Conservation (phyloP, 2,888 invertebrate genomes). For the Acrobasis suavella region DNA sequence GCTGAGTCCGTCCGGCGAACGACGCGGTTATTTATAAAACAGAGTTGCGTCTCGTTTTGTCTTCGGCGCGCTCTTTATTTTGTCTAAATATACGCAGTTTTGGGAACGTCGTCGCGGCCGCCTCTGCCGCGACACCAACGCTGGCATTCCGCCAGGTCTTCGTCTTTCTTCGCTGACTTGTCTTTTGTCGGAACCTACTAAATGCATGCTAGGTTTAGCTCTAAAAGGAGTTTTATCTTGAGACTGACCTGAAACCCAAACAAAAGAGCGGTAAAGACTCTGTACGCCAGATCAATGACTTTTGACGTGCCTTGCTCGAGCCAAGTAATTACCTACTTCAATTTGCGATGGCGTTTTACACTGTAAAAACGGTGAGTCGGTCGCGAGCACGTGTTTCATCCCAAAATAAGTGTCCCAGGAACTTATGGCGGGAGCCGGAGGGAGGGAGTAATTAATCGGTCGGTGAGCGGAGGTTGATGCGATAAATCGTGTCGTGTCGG, state of each 20-base stretch:
- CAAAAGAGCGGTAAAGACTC: not conserved
- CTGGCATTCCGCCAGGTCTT: constrained; percentile 70
- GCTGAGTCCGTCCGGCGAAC: constrained; percentile 77
- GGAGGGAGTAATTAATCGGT: constrained; percentile 50
- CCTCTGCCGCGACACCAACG: constrained; percentile 70
- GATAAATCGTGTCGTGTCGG: constrained; percentile 42
- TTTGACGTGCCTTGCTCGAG: not conserved
- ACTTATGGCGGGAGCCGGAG: constrained; percentile 35
- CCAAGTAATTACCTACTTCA: constrained; percentile 4
- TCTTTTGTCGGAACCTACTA: constrained; percentile 60
- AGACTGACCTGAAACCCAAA: constrained; percentile 6
- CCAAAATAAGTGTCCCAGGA: constrained; percentile 61
- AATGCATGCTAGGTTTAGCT: constrained; percentile 29
- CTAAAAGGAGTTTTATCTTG: constrained; percentile 19
- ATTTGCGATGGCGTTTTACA: constrained; percentile 21
- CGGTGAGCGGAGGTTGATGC: constrained; percentile 37
- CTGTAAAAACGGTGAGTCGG: constrained; percentile 32
- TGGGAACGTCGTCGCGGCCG: constrained; percentile 78
- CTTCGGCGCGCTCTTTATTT: constrained; percentile 82
- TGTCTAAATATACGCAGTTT: constrained; percentile 83
- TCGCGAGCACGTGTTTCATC: constrained; percentile 55
- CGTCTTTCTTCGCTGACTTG: constrained; percentile 66
- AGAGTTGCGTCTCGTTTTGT: constrained; percentile 82
- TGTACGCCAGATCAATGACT: constrained; percentile 15
- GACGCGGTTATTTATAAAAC: constrained; percentile 81